These are phyloP conservation scores for Tetheella fluctuosa DNA, from an alignment of 2,888 invertebrate genomes.

Conservation along the genomic window DNA sequence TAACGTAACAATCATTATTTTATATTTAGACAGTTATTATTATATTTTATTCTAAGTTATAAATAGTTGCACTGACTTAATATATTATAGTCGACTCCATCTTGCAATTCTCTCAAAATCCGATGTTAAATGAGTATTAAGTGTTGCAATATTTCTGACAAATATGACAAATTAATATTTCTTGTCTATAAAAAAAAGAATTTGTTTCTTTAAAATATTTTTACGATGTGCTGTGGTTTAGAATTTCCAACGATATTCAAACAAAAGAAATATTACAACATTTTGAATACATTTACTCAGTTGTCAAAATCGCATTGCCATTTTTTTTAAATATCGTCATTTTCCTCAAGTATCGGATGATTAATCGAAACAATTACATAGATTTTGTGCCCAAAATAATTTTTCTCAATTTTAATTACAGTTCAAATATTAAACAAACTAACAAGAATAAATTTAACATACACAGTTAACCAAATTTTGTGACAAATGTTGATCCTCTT, in stretches of 20 bases:
- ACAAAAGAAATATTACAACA: background rate
- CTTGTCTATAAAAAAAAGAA: background rate
- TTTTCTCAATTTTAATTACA: background rate
- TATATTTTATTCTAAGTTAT: constrained; percentile 33
- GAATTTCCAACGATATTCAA: background rate
- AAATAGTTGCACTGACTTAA: constrained; percentile 10
- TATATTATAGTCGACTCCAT: background rate
- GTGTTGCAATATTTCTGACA: background rate
- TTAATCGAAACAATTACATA: background rate
- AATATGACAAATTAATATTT: background rate
- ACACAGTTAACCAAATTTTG: constrained; percentile 11
- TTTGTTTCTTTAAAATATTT: background rate
- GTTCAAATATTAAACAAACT: background rate
- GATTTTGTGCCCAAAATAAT: background rate
- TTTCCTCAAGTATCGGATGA: background rate
- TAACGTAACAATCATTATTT: constrained; percentile 64
- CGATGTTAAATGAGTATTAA: background rate
- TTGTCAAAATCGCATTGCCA: background rate
- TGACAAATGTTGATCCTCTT: background rate
- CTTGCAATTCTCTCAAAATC: background rate
- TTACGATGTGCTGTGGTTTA: background rate
- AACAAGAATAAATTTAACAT: background rate
- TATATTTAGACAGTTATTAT: constrained; percentile 29
- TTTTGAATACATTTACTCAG: background rate
- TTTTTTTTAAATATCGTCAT: background rate